Conservation (phyloP, 2,888 invertebrate species). For the Pseudococcus jackbeardsleyi region DNA sequence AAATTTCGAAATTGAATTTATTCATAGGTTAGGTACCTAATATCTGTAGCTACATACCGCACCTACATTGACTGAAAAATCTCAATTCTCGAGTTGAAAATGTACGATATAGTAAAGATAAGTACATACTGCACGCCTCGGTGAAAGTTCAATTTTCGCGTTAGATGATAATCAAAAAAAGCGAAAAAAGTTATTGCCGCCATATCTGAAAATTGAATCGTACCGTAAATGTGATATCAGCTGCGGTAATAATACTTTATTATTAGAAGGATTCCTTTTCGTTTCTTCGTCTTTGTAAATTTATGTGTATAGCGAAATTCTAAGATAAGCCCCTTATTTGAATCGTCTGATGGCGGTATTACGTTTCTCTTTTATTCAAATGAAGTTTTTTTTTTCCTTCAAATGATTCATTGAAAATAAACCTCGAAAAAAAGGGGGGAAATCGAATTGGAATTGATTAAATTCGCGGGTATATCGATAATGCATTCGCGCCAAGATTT, state of each 20-base stretch:
- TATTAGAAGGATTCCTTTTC: conserved; percentile 32
- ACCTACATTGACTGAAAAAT: no score
- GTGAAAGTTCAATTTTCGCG: conserved; percentile 21
- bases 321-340: conserved; percentile 18
- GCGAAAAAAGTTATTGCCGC: conserved; percentile 6
- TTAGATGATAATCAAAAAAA: conserved; percentile 18
- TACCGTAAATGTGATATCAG: conserved; percentile 35
- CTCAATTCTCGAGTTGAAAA: background rate
- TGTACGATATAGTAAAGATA: background rate
- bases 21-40: no score
- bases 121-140: background rate
- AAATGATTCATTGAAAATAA: conserved; percentile 49
- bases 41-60: no score
- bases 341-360: conserved; percentile 27
- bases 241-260: conserved; percentile 50
- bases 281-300: conserved; percentile 48
- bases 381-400: conserved; percentile 24
- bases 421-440: background rate
- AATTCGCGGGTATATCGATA: conserved; percentile 26
- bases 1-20: no score
- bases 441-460: conserved; percentile 47
- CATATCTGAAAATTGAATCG: conserved; percentile 52
- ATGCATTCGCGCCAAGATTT: conserved; percentile 19
- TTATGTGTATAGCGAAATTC: conserved; percentile 28
- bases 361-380: conserved; percentile 34